Base-by-base conservation (phyloP, 2,888 invertebrate species). In the Euclidia mi region DNA sequence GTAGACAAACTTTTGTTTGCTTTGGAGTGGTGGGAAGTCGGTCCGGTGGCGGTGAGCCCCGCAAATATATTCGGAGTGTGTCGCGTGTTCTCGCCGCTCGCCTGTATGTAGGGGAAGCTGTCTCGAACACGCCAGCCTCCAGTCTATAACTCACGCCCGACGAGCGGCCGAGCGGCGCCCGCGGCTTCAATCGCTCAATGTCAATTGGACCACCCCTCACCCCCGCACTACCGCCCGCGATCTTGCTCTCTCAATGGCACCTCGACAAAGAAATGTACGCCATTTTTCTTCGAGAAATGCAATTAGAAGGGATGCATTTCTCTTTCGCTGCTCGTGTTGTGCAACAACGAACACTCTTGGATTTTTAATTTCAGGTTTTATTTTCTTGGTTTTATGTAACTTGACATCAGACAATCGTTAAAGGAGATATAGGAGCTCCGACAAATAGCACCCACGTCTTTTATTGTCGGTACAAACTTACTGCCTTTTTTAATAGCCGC, bases 261-360 rank as follows among this genome's bases (percentile, higher is more conserved):
- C 81, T 73, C 73, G 71, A 82, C 84, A 87, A 88, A 90, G 88
- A 88, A 91, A 88, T 89, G 85, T 85, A 82, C 80, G 78, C 85
- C 80, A 90, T 91, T 91, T 91, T 87, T 91, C 91, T 86, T 81
- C 65, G 74, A 79, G 87, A 87, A 90, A 88, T 89, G 89, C 87
- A 90, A 90, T 92, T 89, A 89, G 86, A 87, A 82, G 82, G 74
- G 79, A 80, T 85, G 84, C 82, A 84, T 85, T 89, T 88, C 82
- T 87, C 85, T 83, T 81, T 79, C 76, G 71, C 70, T 81, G 79
- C 79, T 77, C 71, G 79, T 81, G 83, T 84, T 85, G 84, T 81
- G 81, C 81, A 84, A 82, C 79, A 81, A 79, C 78, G 78, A n/a
- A n/a, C n/a, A 76, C 69, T 81, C 75, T 78, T 77, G 77, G 82